Conservation (phyloP, 2,888 invertebrate genomes). For the Tridacna gigas region DNA sequence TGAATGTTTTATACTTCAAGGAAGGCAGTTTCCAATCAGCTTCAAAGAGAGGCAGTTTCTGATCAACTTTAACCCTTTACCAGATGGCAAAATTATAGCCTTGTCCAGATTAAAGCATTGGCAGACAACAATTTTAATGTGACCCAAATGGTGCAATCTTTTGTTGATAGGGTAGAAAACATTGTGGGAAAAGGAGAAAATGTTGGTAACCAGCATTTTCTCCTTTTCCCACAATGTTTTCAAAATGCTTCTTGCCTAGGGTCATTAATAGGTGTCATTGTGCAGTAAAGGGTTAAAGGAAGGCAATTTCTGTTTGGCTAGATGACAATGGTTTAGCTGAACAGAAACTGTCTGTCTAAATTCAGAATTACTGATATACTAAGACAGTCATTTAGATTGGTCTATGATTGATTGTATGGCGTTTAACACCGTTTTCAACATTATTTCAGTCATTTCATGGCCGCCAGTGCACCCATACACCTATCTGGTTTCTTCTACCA, state of each 20-base stretch:
- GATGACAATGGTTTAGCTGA: neutral
- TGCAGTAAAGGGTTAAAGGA: neutral
- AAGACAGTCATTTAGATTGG: neutral
- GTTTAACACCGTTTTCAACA: neutral
- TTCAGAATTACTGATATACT: neutral
- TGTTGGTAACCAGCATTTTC: neutral
- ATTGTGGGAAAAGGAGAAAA: neutral
- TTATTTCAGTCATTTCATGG: neutral
- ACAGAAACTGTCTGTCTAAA: neutral
- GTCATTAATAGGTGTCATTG: neutral
- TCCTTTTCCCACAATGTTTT: constrained; percentile 8
- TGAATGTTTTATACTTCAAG: too few relatives aligned
- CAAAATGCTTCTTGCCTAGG: neutral
- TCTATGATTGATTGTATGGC: too few relatives aligned
- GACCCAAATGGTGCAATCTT: neutral
- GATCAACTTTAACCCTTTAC: neutral
- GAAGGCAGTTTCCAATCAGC: too few relatives aligned
- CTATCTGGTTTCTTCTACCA: neutral
- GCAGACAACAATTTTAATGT: neutral
- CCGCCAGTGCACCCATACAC: neutral
- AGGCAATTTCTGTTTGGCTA: neutral
- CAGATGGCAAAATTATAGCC: too few relatives aligned
- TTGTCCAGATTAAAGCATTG: neutral
- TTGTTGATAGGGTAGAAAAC: neutral
- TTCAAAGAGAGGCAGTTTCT: too few relatives aligned